Conservation (phyloP, 2,888 invertebrate species). For the Parnassius mnemosyne region DNA sequence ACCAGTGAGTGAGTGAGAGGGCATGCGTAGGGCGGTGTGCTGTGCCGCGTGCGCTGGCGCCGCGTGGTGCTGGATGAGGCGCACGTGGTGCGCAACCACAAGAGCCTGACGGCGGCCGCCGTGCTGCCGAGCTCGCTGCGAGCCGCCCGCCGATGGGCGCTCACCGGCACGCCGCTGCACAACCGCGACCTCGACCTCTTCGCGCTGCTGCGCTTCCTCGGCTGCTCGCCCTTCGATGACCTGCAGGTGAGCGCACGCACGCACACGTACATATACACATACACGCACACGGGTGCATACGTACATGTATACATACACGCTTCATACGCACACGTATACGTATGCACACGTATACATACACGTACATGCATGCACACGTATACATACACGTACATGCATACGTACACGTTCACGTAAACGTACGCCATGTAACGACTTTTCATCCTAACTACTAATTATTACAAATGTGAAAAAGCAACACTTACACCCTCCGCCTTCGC, state of each 20-base stretch:
- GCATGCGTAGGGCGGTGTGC: slow-evolving; percentile 67
- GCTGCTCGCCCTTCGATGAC: slow-evolving; percentile 94
- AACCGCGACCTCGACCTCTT: slow-evolving; percentile 94
- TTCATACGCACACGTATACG: no score
- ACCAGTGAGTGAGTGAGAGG: slow-evolving; percentile 28
- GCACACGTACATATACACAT: neutral
- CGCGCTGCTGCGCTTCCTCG: slow-evolving; percentile 89
- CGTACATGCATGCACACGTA: no score
- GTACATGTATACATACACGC: neutral
- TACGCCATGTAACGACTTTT: no score
- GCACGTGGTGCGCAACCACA: slow-evolving; percentile 94
- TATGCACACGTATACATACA: no score
- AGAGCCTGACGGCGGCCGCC: slow-evolving; percentile 86
- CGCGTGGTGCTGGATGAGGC: slow-evolving; percentile 96
- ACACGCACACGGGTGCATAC: neutral
- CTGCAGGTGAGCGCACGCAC: slow-evolving; percentile 68
- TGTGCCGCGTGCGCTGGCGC: slow-evolving; percentile 89
- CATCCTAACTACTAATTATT: no score
- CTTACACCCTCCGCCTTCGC: no score
- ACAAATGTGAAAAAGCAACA: no score
- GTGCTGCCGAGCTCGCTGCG: slow-evolving; percentile 80
- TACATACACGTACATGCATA: no score
- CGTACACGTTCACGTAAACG: no score
- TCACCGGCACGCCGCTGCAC: slow-evolving; percentile 97
- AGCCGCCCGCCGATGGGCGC: slow-evolving; percentile 82